phyloP scores from a whole-genome alignment of 2,888 invertebrate genomes.

The Caenorhabditis plicata region DNA sequence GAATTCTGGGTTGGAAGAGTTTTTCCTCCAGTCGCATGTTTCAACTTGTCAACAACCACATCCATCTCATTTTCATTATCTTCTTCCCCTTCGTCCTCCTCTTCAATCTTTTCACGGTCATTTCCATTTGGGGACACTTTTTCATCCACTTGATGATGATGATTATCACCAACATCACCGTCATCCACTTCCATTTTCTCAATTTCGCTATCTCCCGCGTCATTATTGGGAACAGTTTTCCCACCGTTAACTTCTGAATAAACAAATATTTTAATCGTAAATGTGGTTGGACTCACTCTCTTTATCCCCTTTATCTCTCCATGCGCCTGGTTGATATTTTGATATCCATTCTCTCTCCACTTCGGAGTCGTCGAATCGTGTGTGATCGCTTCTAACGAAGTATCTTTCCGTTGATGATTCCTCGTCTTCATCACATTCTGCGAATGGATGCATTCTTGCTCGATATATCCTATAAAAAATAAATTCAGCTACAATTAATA shows the following conservation, averaged over 20 bases:
- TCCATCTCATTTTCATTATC: slow-evolving; percentile 20
- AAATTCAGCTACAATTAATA: too few relatives aligned
- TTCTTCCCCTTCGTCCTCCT: slow-evolving; percentile 6
- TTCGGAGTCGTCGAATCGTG: slow-evolving; percentile 16
- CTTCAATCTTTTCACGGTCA: slow-evolving; percentile 6
- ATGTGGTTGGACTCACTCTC: neutral
- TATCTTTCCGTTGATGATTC: slow-evolving; percentile 4
- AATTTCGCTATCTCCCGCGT: slow-evolving; percentile 14
- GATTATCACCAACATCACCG: too few relatives aligned
- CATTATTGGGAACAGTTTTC: neutral
- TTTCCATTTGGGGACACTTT: slow-evolving; percentile 5
- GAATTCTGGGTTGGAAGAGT: slow-evolving; percentile 8
- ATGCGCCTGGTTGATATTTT: slow-evolving; percentile 8
- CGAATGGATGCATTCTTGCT: slow-evolving; percentile 11
- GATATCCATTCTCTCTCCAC: slow-evolving; percentile 23
- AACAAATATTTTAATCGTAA: neutral
- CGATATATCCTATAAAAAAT: slow-evolving; percentile 24
- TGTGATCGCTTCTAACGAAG: slow-evolving; percentile 22
- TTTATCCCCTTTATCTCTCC: slow-evolving; percentile 2
- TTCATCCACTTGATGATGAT: slow-evolving; percentile 23
- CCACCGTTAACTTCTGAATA: neutral
- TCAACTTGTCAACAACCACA: slow-evolving; percentile 2
- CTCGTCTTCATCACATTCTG: slow-evolving; percentile 27
- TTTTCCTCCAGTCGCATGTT: slow-evolving; percentile 5
- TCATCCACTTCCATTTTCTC: slow-evolving; percentile 30